Base-by-base conservation (phyloP, 1,140 invertebrate genomes). In the Orius insidiosus region DNA sequence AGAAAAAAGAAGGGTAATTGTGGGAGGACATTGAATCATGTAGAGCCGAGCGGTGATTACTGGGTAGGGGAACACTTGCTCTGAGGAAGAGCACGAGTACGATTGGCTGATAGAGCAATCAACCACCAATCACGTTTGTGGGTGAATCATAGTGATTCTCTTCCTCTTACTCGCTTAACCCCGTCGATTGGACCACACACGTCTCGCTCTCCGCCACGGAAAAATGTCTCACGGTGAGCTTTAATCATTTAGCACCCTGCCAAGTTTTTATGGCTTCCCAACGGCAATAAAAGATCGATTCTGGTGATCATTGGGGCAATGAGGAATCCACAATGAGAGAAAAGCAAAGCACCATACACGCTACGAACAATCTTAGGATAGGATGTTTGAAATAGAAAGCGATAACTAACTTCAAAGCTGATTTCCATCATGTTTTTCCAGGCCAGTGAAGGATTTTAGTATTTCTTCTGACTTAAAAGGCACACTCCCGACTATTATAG, bases 81-180 rank as follows among this genome's bases (percentile, higher is more conserved):
- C 35, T 15, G 35, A 36, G 14, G 35, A 10, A 11, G 35, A 36
- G n/a, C 14, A 15, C 14, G 35, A 15, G 35, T 36, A 15, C 35
- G 35, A 36, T 36, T n/a, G 38, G 38, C 9, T 40, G 38, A 40
- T 40, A 40, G 38, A 40, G 38, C 16, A 40, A 40, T 40, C 38
- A 40, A 15, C 11, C 38, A 16, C 38, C 38, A 16, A 40, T 40
- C 38, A 40, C 38, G 38, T 36, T 36, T 15, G 35, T 15, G n/a
- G n/a, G 3, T n/a, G 14, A 36, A 36, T 36, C 35, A 36, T 15
- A 36, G 35, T 36, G n/a, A 36, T 24, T 36, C 35, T 36, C 35
- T n/a, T 15, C 14, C n/a, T 15, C 35, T n/a, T 15, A n/a, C 35
- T 36, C 35, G 14, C n/a, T n/a, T 36, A 10, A 13, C 11, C 16